Base-by-base conservation (phyloP, 2,113 vertebrate genomes). In the Hyaena hyaena region DNA sequence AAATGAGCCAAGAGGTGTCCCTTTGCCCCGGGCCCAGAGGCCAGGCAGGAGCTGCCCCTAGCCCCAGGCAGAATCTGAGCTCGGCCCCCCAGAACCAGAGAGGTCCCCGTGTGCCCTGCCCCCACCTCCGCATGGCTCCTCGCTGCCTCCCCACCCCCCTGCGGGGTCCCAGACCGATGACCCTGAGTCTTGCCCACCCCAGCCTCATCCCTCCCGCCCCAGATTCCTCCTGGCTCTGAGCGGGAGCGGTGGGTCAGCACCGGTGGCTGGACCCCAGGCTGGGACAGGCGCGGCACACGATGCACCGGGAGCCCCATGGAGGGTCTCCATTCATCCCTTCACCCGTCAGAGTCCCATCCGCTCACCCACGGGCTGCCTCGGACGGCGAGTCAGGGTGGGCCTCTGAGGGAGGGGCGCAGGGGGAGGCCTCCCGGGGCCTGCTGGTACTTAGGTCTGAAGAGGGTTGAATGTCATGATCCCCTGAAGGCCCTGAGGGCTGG, bases 331-430 rank as follows among this genome's bases (percentile, higher is more conserved):
- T n/a, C 76, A 8, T 1, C 24, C 53, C 31, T 14, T 63, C 88
- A 43, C 11, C 65, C 76, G 31, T 33, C 19, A 1, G 23, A 8
- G 69, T 14, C 50, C 58, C 6, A 2, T 33, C 12, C 26, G 4
- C 19, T 43, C 74, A 45, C 4, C n/a, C 48, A 11, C 14, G 0
- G 2, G 10, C 39, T 1, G 11, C 35, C 50, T 2, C 0, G 0
- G 63, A 11, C 35, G 6, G n/a, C 17, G 10, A 10, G 79, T 45
- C 48, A 23, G 16, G 26, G 43, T 4, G 48, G 55, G 26, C 48
- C 35, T 80, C 53, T 4, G 4, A 71, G 65, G 26, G 14, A 1
- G n/a, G 28, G 39, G 65, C 39, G n/a, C 7, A 4, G 17, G 10
- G 31, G 31, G 4, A 68, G 76, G 4, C 48, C 24, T 28, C 28